Evolutionary conservation across 1,140 invertebrate species (phyloP), one percentile per base, ranked within the genome.

Genomic region (Elymnias hypermnestra): DNA sequence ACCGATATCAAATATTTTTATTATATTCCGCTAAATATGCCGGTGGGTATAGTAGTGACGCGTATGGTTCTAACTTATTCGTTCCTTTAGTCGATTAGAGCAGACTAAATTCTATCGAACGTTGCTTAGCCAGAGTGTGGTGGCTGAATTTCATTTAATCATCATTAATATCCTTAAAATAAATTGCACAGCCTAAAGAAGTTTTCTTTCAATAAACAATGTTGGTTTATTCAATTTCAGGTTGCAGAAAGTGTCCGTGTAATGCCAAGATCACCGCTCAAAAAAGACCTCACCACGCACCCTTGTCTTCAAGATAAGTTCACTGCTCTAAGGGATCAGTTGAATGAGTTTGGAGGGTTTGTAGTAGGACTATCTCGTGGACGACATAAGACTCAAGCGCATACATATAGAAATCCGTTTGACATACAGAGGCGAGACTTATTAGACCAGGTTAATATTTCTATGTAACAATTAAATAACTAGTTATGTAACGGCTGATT

Each of bases 381-480:
- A 5, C 87, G 91, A 6, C 87, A 89, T 42, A 89, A 90, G 67
- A 73, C 88, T 8, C 89, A 89, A 12, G 85, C 90, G 5, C 93
- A 95, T 53, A 93, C 92, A 40, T 98, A 97, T 75, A 91, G 95
- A 63, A 99, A 99, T 88, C 95, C 97, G 0, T 99, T 97, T 69
- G 97, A 99, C 86, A 97, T 99, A 74, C 93, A 95, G 9, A 87
- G 98, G 33, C 89, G 92, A 57, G 92, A 94, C 67, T 86, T 99
- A 7, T 88, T 99, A 18, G 96, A 98, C 88, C 96, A 98, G 87
- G 88, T 89, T 45, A 42, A 22, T 21, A 12, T 33, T 10, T 25
- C 12, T 39, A 19, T 21, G 6, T 21, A 4, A 21, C 3, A 21
- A 21, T 21, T n/a, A n/a, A n/a, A n/a, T n/a, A n/a, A n/a, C n/a